A percentile compares a stretch with the other conserved stretches of the same genome.
Conservation (phyloP, 2,113 vertebrate species). For the Cyanoramphus novaezelandiae region DNA sequence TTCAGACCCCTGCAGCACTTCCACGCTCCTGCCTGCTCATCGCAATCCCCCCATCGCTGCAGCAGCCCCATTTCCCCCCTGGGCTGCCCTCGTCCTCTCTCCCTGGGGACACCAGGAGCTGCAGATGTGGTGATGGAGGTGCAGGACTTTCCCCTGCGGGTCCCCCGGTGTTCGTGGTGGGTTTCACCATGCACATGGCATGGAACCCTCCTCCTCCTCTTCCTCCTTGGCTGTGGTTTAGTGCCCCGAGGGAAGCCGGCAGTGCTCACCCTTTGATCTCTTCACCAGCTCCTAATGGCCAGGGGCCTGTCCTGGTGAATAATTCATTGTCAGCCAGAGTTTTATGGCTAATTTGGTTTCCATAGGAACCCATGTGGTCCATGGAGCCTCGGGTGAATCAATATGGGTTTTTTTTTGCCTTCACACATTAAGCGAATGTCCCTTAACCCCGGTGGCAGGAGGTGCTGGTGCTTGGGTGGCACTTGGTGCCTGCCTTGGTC, state of each 20-base stretch:
- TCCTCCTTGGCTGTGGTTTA: neutral
- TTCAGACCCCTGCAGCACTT: fast-evolving
- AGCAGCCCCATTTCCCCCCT: too few relatives aligned
- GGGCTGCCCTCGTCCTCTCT: neutral
- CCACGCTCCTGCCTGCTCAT: neutral
- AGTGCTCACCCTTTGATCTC: slow-evolving; percentile 57
- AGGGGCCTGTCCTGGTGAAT: slow-evolving; percentile 58
- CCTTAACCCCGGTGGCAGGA: neutral
- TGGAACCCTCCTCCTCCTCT: neutral
- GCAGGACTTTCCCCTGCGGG: neutral
- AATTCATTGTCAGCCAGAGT: slow-evolving; percentile 60
- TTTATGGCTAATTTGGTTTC: slow-evolving; percentile 67
- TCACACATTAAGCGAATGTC: neutral
- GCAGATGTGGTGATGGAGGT: neutral
- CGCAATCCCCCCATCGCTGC: neutral
- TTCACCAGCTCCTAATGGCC: slow-evolving; percentile 42
- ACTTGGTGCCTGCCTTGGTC: neutral
- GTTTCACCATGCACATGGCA: fast-evolving
- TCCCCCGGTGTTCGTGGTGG: fast-evolving
- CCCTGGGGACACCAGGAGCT: neutral
- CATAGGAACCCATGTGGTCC: slow-evolving; percentile 72
- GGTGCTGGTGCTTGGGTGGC: neutral
- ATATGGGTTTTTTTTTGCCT: slow-evolving; percentile 31
- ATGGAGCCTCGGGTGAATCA: slow-evolving; percentile 68
- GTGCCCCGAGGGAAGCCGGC: neutral